These are phyloP conservation scores for Phania funesta DNA, from an alignment of 2,888 invertebrate species.

Conservation along the genomic window DNA sequence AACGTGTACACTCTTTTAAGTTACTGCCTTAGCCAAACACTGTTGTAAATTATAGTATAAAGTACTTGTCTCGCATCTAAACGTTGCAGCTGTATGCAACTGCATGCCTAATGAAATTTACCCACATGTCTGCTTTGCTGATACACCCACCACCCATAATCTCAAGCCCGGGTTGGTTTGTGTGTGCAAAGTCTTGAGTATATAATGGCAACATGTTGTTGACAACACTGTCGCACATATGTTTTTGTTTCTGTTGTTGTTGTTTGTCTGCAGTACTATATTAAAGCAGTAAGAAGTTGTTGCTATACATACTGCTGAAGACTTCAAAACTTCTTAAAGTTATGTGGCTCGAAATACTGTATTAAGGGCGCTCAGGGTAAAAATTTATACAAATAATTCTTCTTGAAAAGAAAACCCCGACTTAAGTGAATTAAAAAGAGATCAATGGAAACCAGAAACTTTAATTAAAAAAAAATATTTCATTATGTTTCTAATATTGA, in stretches of 20 bases:
- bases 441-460: too few species aligned
- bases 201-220: constrained; percentile 55
- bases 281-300: constrained; percentile 14
- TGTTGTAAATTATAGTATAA: constrained; percentile 7
- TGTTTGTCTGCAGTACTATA: constrained; percentile 3
- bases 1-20: background rate
- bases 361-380: background rate
- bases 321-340: constrained; percentile 6
- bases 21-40: background rate
- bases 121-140: background rate
- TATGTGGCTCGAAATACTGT: background rate
- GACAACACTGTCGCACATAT: constrained; percentile 41
- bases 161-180: background rate
- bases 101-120: constrained; percentile 19
- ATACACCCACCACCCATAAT: constrained; percentile 22
- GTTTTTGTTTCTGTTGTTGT: constrained; percentile 18
- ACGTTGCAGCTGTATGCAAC: background rate
- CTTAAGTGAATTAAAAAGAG: too few species aligned
- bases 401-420: too few species aligned
- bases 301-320: background rate
- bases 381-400: too few species aligned
- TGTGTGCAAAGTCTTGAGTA: constrained; percentile 16
- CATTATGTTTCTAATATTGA: too few species aligned
- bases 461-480: too few species aligned
- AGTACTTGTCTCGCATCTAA: background rate